Base-by-base conservation (phyloP, 2,113 vertebrate genomes). In the Notarius lentiginosus region DNA sequence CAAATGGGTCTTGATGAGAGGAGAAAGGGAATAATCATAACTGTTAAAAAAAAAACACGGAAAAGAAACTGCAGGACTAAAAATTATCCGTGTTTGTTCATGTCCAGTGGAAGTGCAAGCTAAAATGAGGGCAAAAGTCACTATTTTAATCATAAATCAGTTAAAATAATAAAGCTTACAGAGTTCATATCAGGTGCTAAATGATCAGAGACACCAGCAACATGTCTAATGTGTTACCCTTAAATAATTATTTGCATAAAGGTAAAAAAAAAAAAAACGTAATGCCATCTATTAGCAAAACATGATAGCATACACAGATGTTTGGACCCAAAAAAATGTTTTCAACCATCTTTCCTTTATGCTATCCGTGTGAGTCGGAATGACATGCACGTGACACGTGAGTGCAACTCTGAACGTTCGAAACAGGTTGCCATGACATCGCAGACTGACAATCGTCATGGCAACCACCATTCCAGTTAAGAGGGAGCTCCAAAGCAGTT, bases 1-100 rank as follows among this genome's bases (percentile, higher is more conserved):
- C 96, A 93, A 99, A 99, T 89, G 97, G 97, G 96, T 99, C 97
- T 98, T 97, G 79, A 92, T 94, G 92, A 91, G 93, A 93, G 94
- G 93, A 95, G 94, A 88, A 94, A 90, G 18, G 93, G 15, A 88
- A 89, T 27, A 85, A 76, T 22, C n/a, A 7, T 49, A 53, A 66
- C 18, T 66, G 24, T n/a, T 41, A 41, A 41, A 53, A 53, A 18
- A 30, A 55, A 61, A 61, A 58, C 12, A 12, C 17, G 41, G 2
- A 10, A 14, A 79, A n/a, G 24, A 14, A 15, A 18, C 51, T 55
- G 51, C 24, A 79, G 76, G 76, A 34, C 49, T 24, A 79, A 58
- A 79, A 55, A 34, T 56, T 7, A 55, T 27, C 75, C 0, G 51
- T 55, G 76, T 58, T 18, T 10, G 53, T 79, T 18, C 10, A 56